Evolutionary conservation across 2,797 vertebrate species (phyloP), one percentile per base, ranked within the genome.

Genomic region (Clarias platycephalus): DNA sequence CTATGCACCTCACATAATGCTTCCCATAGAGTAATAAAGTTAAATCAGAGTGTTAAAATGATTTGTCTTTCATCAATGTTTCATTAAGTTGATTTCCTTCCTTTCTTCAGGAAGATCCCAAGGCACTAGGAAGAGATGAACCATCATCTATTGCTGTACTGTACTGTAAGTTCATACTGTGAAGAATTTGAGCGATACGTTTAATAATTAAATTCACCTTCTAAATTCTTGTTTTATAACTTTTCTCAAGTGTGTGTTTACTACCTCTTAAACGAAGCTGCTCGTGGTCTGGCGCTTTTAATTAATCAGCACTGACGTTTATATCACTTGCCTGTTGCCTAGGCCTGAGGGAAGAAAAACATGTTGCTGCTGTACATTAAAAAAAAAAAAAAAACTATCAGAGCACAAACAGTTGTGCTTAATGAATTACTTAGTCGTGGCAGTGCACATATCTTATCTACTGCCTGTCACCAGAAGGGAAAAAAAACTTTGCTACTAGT

Each of bases 311-410:
- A 28, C 31, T 28, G 10, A 16, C 10, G 9, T 82, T 83, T 81
- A 20, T 85, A 58, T 84, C 37, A 40, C 66, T 37, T 81, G 64
- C 76, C 57, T 66, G 83, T 83, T 87, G 80, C 83, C 83, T 84
- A 80, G 49, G 74, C 79, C 81, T 24, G 80, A 81, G 76, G 64
- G 67, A 57, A 82, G 58, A 57, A 82, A 60, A 63, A 83, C 74
- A 60, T n/a, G 26, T 82, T 80, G 37, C 67, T 80, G 44, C 67
- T 81, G 53, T 44, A 76, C 68, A 81, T 63, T 72, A 80, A 82
- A 81, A 60, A 70, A 76, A 77, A 67, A 83, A 34, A 53, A 85
- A 76, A 58, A 85, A 80, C 37, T 67, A 76, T 49, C 82, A 75
- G 70, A 86, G 80, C 68, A 75, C 57, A 82, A 80, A 86, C 24